These are phyloP conservation scores for Gerris lacustris DNA, from an alignment of 2,888 invertebrate genomes.

Conservation along the genomic window DNA sequence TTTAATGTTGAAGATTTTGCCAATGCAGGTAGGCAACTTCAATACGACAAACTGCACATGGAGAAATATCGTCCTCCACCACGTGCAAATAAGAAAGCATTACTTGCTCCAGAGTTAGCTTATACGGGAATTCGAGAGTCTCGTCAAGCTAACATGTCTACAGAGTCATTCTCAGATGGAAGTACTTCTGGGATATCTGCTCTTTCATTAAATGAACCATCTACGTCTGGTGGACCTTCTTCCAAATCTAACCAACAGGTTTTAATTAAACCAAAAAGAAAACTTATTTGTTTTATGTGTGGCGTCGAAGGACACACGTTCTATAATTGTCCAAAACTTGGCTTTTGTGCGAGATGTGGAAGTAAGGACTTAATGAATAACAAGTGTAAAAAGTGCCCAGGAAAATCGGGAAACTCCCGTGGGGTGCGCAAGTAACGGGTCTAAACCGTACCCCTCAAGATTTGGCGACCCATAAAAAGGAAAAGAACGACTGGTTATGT, in stretches of 20 bases:
- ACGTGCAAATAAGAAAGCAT: neutral
- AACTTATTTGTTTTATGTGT: neutral
- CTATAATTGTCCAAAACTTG: neutral
- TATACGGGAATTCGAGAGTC: neutral
- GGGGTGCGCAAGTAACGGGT: neutral
- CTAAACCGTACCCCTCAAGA: neutral
- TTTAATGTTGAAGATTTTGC: neutral
- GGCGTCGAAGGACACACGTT: neutral
- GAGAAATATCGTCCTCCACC: neutral
- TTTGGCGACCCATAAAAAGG: neutral
- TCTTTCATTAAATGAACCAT: neutral
- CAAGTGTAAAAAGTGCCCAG: neutral
- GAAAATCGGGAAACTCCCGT: neutral
- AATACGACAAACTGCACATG: neutral
- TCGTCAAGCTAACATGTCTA: neutral
- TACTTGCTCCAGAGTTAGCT: constrained; percentile 22
- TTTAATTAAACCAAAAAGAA: neutral
- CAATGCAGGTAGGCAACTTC: neutral
- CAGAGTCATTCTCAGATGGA: neutral
- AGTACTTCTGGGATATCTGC: neutral
- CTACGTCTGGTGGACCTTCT: neutral
- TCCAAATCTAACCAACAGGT: neutral
- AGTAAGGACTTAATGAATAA: neutral
- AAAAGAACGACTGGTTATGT: neutral
- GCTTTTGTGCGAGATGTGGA: neutral